These are phyloP conservation scores for Triops longicaudatus DNA, from an alignment of 1,140 invertebrate genomes.

Conservation along the genomic window DNA sequence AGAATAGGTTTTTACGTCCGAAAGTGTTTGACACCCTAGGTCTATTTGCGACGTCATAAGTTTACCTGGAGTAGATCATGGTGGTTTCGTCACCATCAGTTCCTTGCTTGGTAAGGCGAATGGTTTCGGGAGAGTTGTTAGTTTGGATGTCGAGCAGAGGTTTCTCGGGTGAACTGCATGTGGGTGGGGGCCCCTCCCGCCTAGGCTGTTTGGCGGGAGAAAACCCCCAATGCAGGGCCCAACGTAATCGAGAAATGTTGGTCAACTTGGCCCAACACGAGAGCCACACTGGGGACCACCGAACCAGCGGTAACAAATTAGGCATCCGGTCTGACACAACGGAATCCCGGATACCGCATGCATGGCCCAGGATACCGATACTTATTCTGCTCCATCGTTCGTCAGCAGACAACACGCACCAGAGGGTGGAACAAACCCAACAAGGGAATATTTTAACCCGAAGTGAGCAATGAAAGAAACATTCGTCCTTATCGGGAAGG, in stretches of 20 bases:
- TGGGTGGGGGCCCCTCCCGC: slow-evolving; percentile 8
- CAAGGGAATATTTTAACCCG: too few species aligned
- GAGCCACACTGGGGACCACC: slow-evolving; percentile 9
- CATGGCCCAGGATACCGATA: slow-evolving; percentile 3
- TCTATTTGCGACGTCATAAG: background rate
- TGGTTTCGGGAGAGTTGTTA: slow-evolving; percentile 3
- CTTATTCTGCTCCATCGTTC: background rate
- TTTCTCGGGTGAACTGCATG: slow-evolving; percentile 14
- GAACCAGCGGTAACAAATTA: background rate
- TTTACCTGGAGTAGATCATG: slow-evolving; percentile 9
- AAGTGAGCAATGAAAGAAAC: too few species aligned
- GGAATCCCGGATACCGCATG: background rate
- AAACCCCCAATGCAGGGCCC: slow-evolving; percentile 13
- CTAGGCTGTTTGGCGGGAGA: slow-evolving; percentile 9
- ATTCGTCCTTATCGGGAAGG: background rate
- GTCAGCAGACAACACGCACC: background rate
- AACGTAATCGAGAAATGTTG: slow-evolving; percentile 15
- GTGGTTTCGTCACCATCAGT: slow-evolving; percentile 6
- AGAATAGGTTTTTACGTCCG: too few species aligned
- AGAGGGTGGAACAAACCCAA: too few species aligned
- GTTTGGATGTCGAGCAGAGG: slow-evolving; percentile 1
- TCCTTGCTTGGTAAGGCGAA: background rate
- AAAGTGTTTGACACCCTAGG: too few species aligned
- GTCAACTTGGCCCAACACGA: slow-evolving; percentile 14
- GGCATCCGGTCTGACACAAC: background rate